Percentiles rank a stretch among this genome's conserved stretches.
These are phyloP conservation scores for Meteorus cinctellus DNA, from an alignment of 2,888 invertebrate genomes.

Conservation along the genomic window DNA sequence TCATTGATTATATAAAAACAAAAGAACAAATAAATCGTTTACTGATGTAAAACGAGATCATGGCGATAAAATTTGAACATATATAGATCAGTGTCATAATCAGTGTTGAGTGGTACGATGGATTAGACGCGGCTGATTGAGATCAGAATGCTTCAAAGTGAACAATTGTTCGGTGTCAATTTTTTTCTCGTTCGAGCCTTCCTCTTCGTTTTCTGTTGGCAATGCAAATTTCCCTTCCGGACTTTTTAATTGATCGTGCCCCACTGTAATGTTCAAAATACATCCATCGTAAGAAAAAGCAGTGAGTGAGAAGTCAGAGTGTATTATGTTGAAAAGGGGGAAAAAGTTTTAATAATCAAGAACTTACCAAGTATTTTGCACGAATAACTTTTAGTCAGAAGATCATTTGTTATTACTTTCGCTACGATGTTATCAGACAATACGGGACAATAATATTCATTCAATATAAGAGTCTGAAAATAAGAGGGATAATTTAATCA, in stretches of 20 bases:
- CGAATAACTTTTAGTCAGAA: slow-evolving; percentile 45
- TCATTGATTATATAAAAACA: no score
- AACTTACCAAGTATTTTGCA: slow-evolving; percentile 51
- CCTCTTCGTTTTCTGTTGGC: background rate
- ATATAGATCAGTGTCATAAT: no score
- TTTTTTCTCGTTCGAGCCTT: slow-evolving; percentile 15
- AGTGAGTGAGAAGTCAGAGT: no score
- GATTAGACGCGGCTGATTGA: slow-evolving; percentile 51
- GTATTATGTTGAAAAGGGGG: no score
- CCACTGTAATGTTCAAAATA: slow-evolving; percentile 38
- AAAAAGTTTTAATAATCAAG: no score
- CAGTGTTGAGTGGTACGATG: slow-evolving; percentile 10
- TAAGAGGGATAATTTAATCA: slow-evolving; percentile 34
- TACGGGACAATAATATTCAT: slow-evolving; percentile 70
- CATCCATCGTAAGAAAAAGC: background rate
- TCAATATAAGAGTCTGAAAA: slow-evolving; percentile 69
- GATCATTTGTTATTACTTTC: slow-evolving; percentile 56
- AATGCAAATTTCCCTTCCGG: slow-evolving; percentile 51
- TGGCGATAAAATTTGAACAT: no score
- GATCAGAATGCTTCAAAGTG: slow-evolving; percentile 25
- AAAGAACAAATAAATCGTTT: no score
- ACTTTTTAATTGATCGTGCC: slow-evolving; percentile 44
- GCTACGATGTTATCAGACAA: slow-evolving; percentile 70
- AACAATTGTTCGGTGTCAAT: slow-evolving; percentile 14
- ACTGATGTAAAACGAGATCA: no score